Conservation (phyloP, 2,113 vertebrate genomes). For the Lagopus leucura region DNA sequence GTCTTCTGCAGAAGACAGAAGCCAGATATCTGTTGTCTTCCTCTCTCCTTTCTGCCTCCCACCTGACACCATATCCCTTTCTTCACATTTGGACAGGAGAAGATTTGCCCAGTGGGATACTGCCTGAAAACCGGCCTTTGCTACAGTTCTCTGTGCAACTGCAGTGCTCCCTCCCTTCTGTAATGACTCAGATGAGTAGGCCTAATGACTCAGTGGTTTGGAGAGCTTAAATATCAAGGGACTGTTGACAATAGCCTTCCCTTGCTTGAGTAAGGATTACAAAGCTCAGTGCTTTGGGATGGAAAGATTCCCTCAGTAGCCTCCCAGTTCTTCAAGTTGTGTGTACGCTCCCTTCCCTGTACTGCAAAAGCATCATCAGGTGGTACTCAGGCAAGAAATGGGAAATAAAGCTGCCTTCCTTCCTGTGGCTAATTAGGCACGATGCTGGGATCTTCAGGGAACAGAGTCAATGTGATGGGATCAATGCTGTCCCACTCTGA, state of each 20-base stretch:
- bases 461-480: background rate
- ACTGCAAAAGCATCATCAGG: background rate
- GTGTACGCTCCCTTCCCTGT: background rate
- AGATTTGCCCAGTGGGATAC: background rate
- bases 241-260: conserved; percentile 34
- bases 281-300: background rate
- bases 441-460: background rate
- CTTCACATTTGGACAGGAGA: background rate
- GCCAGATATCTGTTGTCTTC: background rate
- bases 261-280: conserved; percentile 36
- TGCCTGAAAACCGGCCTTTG: background rate
- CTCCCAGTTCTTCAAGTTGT: background rate
- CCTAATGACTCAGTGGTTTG: conserved; percentile 60
- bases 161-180: background rate
- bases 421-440: background rate
- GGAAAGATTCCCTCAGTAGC: background rate
- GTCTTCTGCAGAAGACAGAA: background rate
- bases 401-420: background rate
- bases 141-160: background rate
- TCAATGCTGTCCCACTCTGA: background rate
- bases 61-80: background rate
- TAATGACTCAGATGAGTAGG: conserved; percentile 61
- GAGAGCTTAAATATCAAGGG: conserved; percentile 56
- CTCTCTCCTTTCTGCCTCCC: background rate
- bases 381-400: background rate